phyloP scores from a whole-genome alignment of 2,113 vertebrate species.

The Trichechus manatus region DNA sequence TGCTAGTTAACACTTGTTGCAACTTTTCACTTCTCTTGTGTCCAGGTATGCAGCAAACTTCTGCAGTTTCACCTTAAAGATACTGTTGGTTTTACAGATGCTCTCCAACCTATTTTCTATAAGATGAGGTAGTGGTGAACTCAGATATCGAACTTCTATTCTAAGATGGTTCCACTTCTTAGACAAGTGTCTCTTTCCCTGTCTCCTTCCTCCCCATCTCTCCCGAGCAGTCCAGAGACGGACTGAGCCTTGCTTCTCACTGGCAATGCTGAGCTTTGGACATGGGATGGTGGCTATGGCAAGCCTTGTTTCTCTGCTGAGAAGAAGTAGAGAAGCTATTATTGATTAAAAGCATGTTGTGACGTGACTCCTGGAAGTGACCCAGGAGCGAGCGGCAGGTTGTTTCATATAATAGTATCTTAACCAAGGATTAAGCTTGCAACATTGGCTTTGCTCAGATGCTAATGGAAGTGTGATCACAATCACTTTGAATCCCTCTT shows the following conservation, averaged over 20 bases:
- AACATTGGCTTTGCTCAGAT: constrained; percentile 87
- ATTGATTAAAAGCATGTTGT: constrained; percentile 83
- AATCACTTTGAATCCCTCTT: constrained; percentile 88
- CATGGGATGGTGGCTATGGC: constrained; percentile 84
- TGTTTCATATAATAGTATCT: constrained; percentile 80
- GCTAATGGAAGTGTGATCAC: constrained; percentile 88
- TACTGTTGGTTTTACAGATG: constrained; percentile 84
- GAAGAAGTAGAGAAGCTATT: constrained; percentile 81
- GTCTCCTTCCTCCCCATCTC: constrained; percentile 75
- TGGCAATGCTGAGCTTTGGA: constrained; percentile 85
- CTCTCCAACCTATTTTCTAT: constrained; percentile 87
- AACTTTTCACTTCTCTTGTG: constrained; percentile 88
- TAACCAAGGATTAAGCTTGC: constrained; percentile 86
- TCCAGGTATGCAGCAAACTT: constrained; percentile 88
- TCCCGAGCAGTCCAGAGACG: not conserved
- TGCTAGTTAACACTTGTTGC: constrained; percentile 90
- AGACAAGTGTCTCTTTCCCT: constrained; percentile 76
- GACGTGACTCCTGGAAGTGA: constrained; percentile 84
- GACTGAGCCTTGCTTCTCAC: constrained; percentile 81
- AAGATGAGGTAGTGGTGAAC: constrained; percentile 84
- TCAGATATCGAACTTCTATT: constrained; percentile 82
- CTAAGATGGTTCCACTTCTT: constrained; percentile 82
- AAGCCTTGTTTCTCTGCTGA: constrained; percentile 84
- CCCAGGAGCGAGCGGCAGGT: constrained; percentile 79
- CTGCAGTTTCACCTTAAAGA: constrained; percentile 86